Evolutionary conservation across 2,888 invertebrate species (phyloP), one percentile per base, ranked within the genome.

Genomic region (Megastigmus dorsalis): DNA sequence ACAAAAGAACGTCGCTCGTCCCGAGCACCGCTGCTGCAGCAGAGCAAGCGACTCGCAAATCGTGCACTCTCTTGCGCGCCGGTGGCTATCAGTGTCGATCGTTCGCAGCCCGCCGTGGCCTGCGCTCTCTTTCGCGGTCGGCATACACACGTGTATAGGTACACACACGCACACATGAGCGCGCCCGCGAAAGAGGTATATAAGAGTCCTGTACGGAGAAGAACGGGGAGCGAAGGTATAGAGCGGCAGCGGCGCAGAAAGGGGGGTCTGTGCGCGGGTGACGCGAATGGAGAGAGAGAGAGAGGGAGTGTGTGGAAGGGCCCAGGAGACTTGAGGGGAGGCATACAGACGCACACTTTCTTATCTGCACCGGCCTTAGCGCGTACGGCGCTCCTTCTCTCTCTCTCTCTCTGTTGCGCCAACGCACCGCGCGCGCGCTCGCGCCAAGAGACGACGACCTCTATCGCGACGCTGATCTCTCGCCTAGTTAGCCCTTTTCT

Each of bases 21-120:
- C n/a, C n/a, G n/a, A n/a, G n/a, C n/a, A n/a, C n/a, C n/a, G n/a
- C n/a, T n/a, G n/a, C n/a, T n/a, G n/a, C n/a, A n/a, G n/a, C n/a
- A n/a, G n/a, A n/a, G n/a, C n/a, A n/a, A n/a, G n/a, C n/a, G n/a
- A 60, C 65, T 81, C 80, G 80, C 79, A 81, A 82, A 82, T 81
- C 80, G 79, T 78, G 79, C 76, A n/a, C n/a, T n/a, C n/a, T n/a
- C n/a, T n/a, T n/a, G n/a, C 76, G 82, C 68, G 68, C 74, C 72
- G 83, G 85, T 84, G 82, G 80, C 82, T 92, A 93, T 93, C 92
- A 85, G 84, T 85, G 86, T 86, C 84, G 85, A 86, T 86, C 85
- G 84, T 79, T 80, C 80, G 80, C 78, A 18, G 15, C 20, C n/a
- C 33, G n/a, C 30, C 18, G 2, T 9, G 13, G 26, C 23, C 38